phyloP scores from a whole-genome alignment of 2,797 vertebrate species.

The Clarias fuscus region DNA sequence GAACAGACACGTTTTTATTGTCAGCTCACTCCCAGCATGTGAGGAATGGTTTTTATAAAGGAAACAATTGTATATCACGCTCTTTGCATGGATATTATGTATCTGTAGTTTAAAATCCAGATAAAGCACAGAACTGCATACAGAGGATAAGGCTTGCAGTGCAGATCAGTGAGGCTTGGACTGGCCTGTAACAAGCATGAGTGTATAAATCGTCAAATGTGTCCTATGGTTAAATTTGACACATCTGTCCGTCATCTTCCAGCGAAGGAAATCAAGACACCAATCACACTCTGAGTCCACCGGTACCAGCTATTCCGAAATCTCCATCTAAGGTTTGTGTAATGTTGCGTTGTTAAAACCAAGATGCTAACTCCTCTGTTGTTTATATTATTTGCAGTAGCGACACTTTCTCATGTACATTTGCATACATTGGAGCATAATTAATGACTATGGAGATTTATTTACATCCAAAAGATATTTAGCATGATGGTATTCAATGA shows the following conservation, averaged over 20 bases:
- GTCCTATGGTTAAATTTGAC: neutral
- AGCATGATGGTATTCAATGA: neutral
- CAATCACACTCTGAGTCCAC: slow-evolving; percentile 85
- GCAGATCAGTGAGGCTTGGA: slow-evolving; percentile 25
- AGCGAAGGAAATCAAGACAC: slow-evolving; percentile 83
- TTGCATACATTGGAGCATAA: neutral
- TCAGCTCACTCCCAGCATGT: slow-evolving; percentile 40
- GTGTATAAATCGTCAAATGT: neutral
- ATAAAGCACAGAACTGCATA: neutral
- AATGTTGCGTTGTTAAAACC: neutral
- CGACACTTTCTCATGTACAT: neutral
- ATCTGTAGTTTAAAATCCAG: neutral
- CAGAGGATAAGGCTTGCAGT: slow-evolving; percentile 25
- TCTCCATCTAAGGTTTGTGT: slow-evolving; percentile 92
- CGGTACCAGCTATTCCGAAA: slow-evolving; percentile 85
- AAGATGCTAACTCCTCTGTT: neutral
- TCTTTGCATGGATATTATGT: slow-evolving; percentile 45
- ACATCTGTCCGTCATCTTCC: slow-evolving; percentile 40
- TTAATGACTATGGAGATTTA: neutral
- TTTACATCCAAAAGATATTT: neutral
- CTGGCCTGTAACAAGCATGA: slow-evolving; percentile 49
- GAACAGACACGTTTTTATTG: slow-evolving; percentile 17
- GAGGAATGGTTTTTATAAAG: slow-evolving; percentile 37
- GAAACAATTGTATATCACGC: slow-evolving; percentile 13
- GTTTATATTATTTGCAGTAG: neutral